Evolutionary conservation across 2,113 vertebrate genomes (phyloP), one percentile per base, ranked within the genome.

Genomic region (Brienomyrus brachyistius): DNA sequence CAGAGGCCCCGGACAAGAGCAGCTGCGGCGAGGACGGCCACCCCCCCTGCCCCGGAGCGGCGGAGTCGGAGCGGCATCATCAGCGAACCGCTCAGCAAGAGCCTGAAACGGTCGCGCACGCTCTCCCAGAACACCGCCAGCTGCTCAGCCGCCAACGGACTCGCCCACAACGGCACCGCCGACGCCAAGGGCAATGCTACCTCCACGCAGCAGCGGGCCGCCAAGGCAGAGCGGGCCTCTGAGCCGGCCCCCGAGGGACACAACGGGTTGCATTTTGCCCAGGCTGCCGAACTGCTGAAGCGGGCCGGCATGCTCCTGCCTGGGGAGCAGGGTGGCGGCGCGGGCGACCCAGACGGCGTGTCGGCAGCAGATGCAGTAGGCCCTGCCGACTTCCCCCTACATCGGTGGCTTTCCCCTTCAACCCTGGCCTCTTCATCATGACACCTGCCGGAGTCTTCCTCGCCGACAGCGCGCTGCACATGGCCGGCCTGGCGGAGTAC

Each of bases 371-470:
- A 99, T 94, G 96, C 97, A 91, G 95, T 98, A 92, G 97, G 97
- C 91, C 97, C 97, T 92, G 96, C 98, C 54, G 98, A 99, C 96
- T 98, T 98, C 95, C 98, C 98, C 98, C 90, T 98, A 98, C 92
- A 97, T 98, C 95, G 95, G 96, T 90, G 95, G 97, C 95, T 98
- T 98, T 99, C 94, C 98, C 98, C 92, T 98, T 99, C 95, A 99
- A 98, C 94, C 98, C 98, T 0, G 97, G 98, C 93, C 97, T 99
- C 93, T 98, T 99, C 95, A 98, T 98, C 91, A 97, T 99, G 96
- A 97, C 98, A 77, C 97, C 97, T 17, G 97, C 96, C 1, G 97
- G 97, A 5, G 97, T 97, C 90, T 98, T 99, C 94, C 97, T 98
- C 95, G 97, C 98, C 86, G 98, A 97, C 92, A 98, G 95, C 40